Evolutionary conservation across 2,888 invertebrate genomes (phyloP), one percentile per base, ranked within the genome.

Genomic region (Polia nebulosa): DNA sequence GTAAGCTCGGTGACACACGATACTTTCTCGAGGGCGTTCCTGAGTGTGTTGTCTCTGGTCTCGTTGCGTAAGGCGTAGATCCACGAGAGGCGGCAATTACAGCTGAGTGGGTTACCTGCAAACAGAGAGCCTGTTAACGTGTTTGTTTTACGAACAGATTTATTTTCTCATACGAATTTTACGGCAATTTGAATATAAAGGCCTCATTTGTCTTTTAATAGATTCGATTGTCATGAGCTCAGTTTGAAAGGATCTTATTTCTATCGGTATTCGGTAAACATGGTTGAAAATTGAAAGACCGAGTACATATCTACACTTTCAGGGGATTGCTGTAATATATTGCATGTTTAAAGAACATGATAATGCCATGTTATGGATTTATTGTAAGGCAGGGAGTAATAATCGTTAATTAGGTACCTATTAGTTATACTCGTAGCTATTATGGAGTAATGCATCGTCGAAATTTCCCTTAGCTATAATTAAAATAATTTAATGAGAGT

Each of bases 81-180:
- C 98, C 98, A 98, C 58, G 97, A 96, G 72, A 98, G 96, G 67
- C 97, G 97, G 92, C 98, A 98, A 95, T 98, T 98, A 94, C 98
- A 98, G 91, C 96, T 96, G 93, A 98, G 97, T 88, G 97, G 97
- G 96, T 98, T 98, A 91, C 97, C 98, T 98, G 97, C 51, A 92
- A 93, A 79, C 76, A 90, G 76, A 89, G 62, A 72, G 41, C 56
- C 47, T 74, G 80, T 88, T 87, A 86, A 72, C 47, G 52, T 60
- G 64, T 67, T 67, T 65, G 62, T 63, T 64, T 58, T 29, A 62
- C 29, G 25, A 52, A 59, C 22, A 45, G 59, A 52, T 72, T 64
- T 64, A 49, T 68, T 63, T 75, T 63, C 61, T 66, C 39, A 53
- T 49, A 45, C 44, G 44, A 58, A 60, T 52, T 68, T 77, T 76